Evolutionary conservation across 1,140 invertebrate genomes (phyloP).

Genomic region (Forficula auricularia): DNA sequence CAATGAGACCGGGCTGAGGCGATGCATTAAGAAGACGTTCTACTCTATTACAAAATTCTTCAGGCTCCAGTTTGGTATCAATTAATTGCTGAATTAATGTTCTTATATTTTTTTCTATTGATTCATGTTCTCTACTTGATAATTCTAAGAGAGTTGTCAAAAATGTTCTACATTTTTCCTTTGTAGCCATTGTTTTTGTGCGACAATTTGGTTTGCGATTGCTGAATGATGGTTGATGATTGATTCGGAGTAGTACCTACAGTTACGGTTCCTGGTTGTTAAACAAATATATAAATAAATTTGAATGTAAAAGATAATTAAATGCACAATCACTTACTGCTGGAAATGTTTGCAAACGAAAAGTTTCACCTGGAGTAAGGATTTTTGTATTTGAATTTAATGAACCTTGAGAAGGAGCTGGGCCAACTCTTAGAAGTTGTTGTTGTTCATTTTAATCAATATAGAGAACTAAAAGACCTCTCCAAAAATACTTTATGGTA

Average conservation of each 20-base stretch:
- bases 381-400: too few species aligned
- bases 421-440: too few species aligned
- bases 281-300: constrained; percentile 28
- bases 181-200: constrained; percentile 78
- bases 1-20: constrained; percentile 90
- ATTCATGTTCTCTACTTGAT: constrained; percentile 82
- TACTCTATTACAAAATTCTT: constrained; percentile 86
- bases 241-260: constrained; percentile 5
- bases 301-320: constrained; percentile 23
- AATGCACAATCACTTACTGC: too few species aligned
- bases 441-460: too few species aligned
- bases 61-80: constrained; percentile 86
- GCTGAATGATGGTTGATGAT: constrained; percentile 6
- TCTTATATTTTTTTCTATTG: constrained; percentile 82
- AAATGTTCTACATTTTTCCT: constrained; percentile 97
- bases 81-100: constrained; percentile 91
- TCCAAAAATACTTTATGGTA: too few species aligned
- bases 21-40: constrained; percentile 89
- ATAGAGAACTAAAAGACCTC: too few species aligned
- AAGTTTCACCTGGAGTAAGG: too few species aligned
- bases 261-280: constrained; percentile 10
- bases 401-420: too few species aligned
- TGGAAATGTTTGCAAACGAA: too few species aligned
- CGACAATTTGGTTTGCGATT: background rate
- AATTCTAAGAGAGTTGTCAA: constrained; percentile 87